Conservation (phyloP, 2,113 vertebrate genomes). For the Carlito syrichta region DNA sequence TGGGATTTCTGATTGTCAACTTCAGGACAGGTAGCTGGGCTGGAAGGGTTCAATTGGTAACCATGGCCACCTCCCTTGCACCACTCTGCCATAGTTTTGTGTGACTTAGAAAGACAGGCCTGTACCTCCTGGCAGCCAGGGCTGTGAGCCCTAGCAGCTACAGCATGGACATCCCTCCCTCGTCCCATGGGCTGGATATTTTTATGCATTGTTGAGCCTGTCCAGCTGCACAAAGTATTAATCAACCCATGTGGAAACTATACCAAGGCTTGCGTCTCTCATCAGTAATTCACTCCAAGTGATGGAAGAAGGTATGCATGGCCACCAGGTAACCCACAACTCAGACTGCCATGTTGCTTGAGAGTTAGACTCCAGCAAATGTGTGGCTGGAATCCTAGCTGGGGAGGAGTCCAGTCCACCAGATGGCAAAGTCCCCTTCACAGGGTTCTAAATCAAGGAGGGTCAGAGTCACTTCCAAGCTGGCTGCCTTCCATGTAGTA, state of each 20-base stretch:
- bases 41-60: neutral
- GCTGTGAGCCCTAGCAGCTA: neutral
- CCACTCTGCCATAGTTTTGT: neutral
- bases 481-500: neutral
- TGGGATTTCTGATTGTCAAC: neutral
- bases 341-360: neutral
- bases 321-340: neutral
- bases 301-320: neutral
- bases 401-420: conserved; percentile 12
- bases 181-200: neutral
- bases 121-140: neutral
- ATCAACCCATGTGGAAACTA: neutral
- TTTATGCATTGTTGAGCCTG: neutral
- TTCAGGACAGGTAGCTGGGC: neutral
- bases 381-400: neutral
- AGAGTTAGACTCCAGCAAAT: neutral
- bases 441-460: neutral
- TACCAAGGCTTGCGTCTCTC: neutral
- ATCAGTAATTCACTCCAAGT: neutral
- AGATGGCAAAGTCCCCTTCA: conserved; percentile 32
- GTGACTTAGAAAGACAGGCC: neutral
- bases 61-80: neutral
- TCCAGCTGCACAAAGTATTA: neutral
- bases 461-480: conserved; percentile 30
- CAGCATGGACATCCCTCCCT: neutral